phyloP scores from a whole-genome alignment of 30 jellyfish, hydroid and myxozoan genomes.

The Hydractinia symbiolongicarpus region DNA sequence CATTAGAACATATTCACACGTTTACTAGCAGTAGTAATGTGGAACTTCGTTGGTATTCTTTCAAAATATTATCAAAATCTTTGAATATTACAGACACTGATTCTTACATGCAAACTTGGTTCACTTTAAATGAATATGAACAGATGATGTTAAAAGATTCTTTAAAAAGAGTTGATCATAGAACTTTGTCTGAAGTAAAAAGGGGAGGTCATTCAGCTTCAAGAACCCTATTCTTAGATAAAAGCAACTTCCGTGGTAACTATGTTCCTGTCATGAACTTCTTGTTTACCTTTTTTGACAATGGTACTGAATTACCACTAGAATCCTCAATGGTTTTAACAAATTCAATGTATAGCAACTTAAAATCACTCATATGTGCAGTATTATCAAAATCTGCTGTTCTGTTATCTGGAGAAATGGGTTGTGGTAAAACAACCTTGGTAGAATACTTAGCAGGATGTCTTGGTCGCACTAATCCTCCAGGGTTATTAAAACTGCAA shows the following conservation, averaged over 20 bases:
- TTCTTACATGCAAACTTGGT: background rate
- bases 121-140: background rate
- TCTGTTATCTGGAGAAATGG: conserved; percentile 67
- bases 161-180: background rate
- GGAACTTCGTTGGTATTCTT: background rate
- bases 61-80: background rate
- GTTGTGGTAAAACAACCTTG: conserved; percentile 79
- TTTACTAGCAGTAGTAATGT: background rate
- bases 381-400: conserved; percentile 32
- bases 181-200: background rate
- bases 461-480: conserved; percentile 51
- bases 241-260: conserved; percentile 1
- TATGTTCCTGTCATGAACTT: conserved; percentile 6
- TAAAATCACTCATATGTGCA: conserved; percentile 21
- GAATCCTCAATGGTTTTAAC: conserved; percentile 30
- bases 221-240: no score
- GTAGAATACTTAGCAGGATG: conserved; percentile 64
- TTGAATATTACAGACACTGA: conserved; percentile 10
- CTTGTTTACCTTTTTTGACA: background rate
- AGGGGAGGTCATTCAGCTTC: no score
- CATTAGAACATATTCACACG: background rate
- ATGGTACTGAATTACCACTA: background rate
- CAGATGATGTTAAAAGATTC: conserved; percentile 4
- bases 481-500: conserved; percentile 70
- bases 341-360: background rate